Evolutionary conservation across 53 echinoderm and acorn worm species (phyloP), one percentile per base, ranked within the genome.

Genomic region (Luidia sarsii): DNA sequence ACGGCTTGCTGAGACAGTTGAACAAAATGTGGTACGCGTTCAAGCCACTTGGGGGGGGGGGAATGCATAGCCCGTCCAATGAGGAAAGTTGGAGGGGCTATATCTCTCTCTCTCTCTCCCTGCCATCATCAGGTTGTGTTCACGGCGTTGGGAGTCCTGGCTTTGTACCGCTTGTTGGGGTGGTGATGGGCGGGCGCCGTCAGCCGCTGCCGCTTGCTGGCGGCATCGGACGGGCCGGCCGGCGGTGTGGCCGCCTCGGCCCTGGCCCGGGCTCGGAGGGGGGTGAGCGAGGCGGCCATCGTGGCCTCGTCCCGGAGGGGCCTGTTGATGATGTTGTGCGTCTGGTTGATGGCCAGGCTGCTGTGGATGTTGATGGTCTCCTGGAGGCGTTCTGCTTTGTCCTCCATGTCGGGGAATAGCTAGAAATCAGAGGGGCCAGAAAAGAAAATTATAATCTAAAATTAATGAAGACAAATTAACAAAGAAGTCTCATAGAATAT

Each of bases 251-350:
- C 89, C 75, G 81, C 85, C 54, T 85, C 32, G 35, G 81, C 81
- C 35, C 62, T 31, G 49, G 66, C 81, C 21, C 48, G 68, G 46
- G 84, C 82, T 46, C 54, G 64, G 14, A 92, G 72, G 7, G 77
- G 70, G 16, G 89, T 85, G 35, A 92, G 54, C 11, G 92, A 92
- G 20, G 86, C 36, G 16, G 89, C 92, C 92, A 92, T 89, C 77
- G 63, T 85, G 39, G 53, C 50, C 37, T 92, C 92, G 13, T 79
- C 82, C 1, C 61, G 32, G 36, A 53, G 67, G 36, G 92, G 89
- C 16, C 68, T 85, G 4, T 35, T 65, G 70, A 92, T 82, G 33
- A 89, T 34, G 22, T 85, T 48, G 52, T 86, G 81, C 60, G 88
- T 83, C 20, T 43, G 35, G 60, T 75, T 92, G 20, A 22, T 20